These are phyloP conservation scores for Microtus richardsoni DNA, from an alignment of 2,113 vertebrate genomes.

Conservation along the genomic window DNA sequence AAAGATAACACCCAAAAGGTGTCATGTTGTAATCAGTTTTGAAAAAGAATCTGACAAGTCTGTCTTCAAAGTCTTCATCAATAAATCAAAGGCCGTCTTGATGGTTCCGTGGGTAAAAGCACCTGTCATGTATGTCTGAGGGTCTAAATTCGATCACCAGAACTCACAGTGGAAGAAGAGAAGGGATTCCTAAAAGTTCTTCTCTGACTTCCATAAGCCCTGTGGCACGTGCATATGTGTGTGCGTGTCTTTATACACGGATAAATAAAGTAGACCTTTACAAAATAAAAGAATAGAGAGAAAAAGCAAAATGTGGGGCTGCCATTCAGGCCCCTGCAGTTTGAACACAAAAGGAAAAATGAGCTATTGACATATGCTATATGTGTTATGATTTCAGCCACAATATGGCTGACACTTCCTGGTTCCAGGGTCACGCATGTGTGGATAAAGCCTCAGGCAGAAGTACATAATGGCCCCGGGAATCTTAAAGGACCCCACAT, in stretches of 20 bases:
- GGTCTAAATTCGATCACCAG: background rate
- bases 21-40: background rate
- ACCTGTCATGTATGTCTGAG: background rate
- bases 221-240: fast-evolving
- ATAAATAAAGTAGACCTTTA: background rate
- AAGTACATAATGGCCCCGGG: too few relatives aligned
- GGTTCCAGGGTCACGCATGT: too few relatives aligned
- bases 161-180: too few relatives aligned
- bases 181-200: background rate
- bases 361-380: background rate
- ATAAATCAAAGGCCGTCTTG: background rate
- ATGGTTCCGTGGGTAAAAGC: background rate
- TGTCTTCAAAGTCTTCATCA: background rate
- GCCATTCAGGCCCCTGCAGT: background rate
- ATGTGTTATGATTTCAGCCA: too few relatives aligned
- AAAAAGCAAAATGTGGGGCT: background rate
- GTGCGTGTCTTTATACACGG: background rate
- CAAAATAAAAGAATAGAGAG: background rate
- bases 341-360: background rate
- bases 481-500: too few relatives aligned
- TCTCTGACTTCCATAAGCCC: background rate
- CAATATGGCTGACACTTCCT: too few relatives aligned
- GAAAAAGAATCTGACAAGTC: background rate
- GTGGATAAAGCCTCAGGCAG: too few relatives aligned
- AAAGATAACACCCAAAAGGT: too few relatives aligned